phyloP scores from a whole-genome alignment of 2,797 vertebrate genomes.

The Sebastes trivittatus region DNA sequence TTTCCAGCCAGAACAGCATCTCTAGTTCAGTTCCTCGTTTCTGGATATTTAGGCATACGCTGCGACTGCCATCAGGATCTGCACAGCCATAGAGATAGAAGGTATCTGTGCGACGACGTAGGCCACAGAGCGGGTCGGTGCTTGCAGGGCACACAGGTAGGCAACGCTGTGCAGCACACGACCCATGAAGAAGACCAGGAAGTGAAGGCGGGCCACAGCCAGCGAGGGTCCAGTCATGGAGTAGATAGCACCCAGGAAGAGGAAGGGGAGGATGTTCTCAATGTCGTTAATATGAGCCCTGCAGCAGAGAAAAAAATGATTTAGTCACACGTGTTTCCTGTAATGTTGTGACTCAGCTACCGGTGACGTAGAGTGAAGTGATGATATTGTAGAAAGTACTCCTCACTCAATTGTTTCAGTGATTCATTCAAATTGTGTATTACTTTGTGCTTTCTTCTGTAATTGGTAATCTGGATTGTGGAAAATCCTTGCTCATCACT shows the following conservation, averaged over 20 bases:
- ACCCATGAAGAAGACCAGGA: constrained; percentile 86
- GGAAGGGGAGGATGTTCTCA: constrained; percentile 96
- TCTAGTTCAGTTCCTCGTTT: neutral
- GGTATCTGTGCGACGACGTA: constrained; percentile 90
- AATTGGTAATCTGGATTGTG: neutral
- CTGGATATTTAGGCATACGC: constrained; percentile 66
- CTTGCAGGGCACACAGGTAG: constrained; percentile 85
- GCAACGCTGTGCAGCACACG: constrained; percentile 89
- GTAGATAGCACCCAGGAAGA: constrained; percentile 93
- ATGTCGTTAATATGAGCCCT: constrained; percentile 93
- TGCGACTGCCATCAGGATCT: constrained; percentile 84
- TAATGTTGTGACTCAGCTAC: neutral
- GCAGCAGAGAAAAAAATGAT: neutral
- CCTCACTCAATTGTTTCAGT: neutral
- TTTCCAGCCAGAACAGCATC: neutral
- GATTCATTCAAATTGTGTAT: neutral
- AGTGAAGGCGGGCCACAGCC: constrained; percentile 87
- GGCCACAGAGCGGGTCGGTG: constrained; percentile 89
- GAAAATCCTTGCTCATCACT: neutral
- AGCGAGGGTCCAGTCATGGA: constrained; percentile 85
- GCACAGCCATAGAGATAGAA: constrained; percentile 93
- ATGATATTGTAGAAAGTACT: neutral
- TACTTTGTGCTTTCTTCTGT: neutral
- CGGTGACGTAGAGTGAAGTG: neutral
- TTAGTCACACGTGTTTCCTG: neutral